Evolutionary conservation across 2,888 invertebrate genomes (phyloP), one percentile per base, ranked within the genome.

Genomic region (Tetranychus piercei): DNA sequence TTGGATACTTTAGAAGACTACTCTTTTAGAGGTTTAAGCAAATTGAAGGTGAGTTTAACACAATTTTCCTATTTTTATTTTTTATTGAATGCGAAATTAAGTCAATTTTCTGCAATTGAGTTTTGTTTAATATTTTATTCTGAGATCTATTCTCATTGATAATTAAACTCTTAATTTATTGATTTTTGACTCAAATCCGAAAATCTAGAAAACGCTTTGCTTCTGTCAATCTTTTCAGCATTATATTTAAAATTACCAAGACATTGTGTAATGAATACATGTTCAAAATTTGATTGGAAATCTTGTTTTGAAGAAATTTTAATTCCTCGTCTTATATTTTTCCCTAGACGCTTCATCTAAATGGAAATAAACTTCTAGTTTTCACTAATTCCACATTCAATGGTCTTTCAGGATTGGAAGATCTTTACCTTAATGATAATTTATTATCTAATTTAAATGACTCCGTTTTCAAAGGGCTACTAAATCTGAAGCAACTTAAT

Each of bases 401-500:
- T 69, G 69, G 69, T 69, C 23, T 69, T 20, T 23, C 20, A 9
- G 20, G 22, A 69, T 69, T 69, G 69, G 15, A 69, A 69, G 34
- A 20, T 23, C 69, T 69, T 69, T 23, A 69, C 20, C 20, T 69
- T 20, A 69, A 69, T 23, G 69, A 69, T 69, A 69, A 69, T n/a
- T 23, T 23, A 69, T 23, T 69, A n/a, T 23, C 20, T n/a, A 69
- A 69, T 23, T 23, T 69, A 69, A 69, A 20, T 69, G 69, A 69
- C n/a, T 69, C 69, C 22, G 69, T 69, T 9, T 69, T 69, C 69
- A 69, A 23, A 11, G 22, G 34, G n/a, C 69, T 69, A 9, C 9
- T n/a, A 11, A 69, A 69, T 20, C 69, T 69, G 22, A 23, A 69
- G n/a, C 20, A 20, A 1, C 23, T 69, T 5, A 23, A 69, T 11